Conservation (phyloP, 2,113 vertebrate genomes). For the Charadrius vociferus region DNA sequence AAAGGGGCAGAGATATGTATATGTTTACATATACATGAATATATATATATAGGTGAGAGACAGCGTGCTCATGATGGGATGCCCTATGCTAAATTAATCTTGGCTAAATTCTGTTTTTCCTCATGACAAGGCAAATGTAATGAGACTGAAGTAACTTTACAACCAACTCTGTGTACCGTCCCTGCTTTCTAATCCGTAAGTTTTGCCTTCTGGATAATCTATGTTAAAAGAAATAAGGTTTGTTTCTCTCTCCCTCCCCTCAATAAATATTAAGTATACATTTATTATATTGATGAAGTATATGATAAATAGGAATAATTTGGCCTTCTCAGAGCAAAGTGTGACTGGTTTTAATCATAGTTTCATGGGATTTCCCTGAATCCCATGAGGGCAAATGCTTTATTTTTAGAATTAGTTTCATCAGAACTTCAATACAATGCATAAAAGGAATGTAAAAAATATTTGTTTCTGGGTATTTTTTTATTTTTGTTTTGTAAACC, state of each 20-base stretch:
- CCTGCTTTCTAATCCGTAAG: not conserved
- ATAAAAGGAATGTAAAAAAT: slow-evolving; percentile 67
- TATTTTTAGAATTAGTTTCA: slow-evolving; percentile 49
- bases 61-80: not conserved
- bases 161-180: not conserved
- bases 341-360: slow-evolving; percentile 52
- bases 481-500: slow-evolving; percentile 63
- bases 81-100: not conserved
- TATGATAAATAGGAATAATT: slow-evolving; percentile 25
- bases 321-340: not conserved
- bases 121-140: not conserved
- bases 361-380: slow-evolving; percentile 56
- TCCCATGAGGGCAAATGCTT: slow-evolving; percentile 53
- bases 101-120: not conserved
- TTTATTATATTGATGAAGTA: not conserved
- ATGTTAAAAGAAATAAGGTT: not conserved
- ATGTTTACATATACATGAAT: not conserved
- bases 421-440: slow-evolving; percentile 34
- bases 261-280: not conserved
- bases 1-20: not conserved
- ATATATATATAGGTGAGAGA: not conserved
- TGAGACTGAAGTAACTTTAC: not conserved
- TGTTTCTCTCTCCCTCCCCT: accelerated
- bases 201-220: not conserved
- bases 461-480: slow-evolving; percentile 57